These are phyloP conservation scores for Cebus imitator DNA, from an alignment of 2,113 vertebrate species.

Conservation along the genomic window DNA sequence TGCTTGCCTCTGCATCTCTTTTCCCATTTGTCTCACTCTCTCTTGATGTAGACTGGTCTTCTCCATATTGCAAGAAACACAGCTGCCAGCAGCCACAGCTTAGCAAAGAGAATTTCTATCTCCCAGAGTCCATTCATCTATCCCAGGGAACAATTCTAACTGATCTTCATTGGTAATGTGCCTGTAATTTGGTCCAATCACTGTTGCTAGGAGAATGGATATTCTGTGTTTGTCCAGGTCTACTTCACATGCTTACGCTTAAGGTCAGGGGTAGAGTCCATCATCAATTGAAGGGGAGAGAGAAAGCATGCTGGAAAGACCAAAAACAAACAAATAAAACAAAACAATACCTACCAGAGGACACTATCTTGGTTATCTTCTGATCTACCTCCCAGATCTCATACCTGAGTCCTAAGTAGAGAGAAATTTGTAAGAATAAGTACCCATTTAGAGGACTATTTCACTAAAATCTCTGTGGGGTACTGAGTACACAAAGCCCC, in stretches of 20 bases:
- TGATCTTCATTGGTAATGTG: constrained; percentile 13
- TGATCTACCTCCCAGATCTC: not conserved
- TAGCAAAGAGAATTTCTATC: not conserved
- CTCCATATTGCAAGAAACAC: not conserved
- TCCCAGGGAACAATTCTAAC: not conserved
- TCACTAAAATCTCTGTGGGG: constrained; percentile 46
- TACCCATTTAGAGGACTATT: constrained; percentile 35
- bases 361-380: constrained; percentile 8
- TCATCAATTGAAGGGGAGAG: not conserved
- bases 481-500: constrained; percentile 19
- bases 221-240: not conserved
- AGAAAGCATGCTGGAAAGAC: constrained; percentile 15
- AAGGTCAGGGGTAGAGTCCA: not conserved
- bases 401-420: constrained; percentile 18
- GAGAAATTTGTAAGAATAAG: constrained; percentile 35
- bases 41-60: not conserved
- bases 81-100: not conserved
- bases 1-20: not conserved
- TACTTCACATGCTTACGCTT: constrained; percentile 24
- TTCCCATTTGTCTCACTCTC: not conserved
- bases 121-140: not conserved
- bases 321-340: constrained; percentile 15
- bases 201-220: not conserved
- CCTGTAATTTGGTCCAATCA: not conserved
- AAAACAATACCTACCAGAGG: constrained; percentile 16